Percentiles rank a stretch among this genome's conserved stretches.
phyloP scores from a whole-genome alignment of 2,113 vertebrate genomes.

The Corythoichthys haematopterus region DNA sequence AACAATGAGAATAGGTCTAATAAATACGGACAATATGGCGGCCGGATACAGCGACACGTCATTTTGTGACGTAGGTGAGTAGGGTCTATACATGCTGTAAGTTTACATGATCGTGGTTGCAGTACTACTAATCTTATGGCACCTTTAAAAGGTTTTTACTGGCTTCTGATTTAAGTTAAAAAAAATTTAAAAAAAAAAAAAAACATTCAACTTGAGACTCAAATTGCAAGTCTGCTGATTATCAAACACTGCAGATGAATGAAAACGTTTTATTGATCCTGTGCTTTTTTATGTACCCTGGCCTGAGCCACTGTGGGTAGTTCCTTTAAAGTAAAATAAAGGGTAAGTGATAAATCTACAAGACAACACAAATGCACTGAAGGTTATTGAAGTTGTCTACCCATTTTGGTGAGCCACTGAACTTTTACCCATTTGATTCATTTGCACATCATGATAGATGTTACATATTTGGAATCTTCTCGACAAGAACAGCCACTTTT shows the following conservation, averaged over 20 bases:
- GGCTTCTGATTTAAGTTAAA: too few relatives aligned
- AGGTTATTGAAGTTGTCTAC: neutral
- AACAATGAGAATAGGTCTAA: too few relatives aligned
- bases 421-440: neutral
- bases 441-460: neutral
- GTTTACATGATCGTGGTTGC: too few relatives aligned
- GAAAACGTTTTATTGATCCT: neutral
- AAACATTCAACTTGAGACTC: neutral
- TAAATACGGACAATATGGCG: too few relatives aligned
- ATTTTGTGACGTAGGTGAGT: too few relatives aligned
- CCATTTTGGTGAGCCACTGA: neutral
- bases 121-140: too few relatives aligned
- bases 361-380: neutral
- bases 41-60: too few relatives aligned
- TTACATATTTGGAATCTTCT: conserved; percentile 10
- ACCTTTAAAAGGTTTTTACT: too few relatives aligned
- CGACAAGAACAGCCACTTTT: conserved; percentile 6
- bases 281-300: neutral
- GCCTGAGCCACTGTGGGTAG: neutral
- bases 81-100: too few relatives aligned
- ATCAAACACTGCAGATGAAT: neutral
- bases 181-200: too few relatives aligned
- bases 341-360: neutral
- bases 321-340: neutral
- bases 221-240: neutral